A percentile compares a stretch with the other conserved stretches of the same genome.
These are phyloP conservation scores for Diachrysia chrysitis DNA, from an alignment of 2,888 invertebrate genomes.

Conservation along the genomic window DNA sequence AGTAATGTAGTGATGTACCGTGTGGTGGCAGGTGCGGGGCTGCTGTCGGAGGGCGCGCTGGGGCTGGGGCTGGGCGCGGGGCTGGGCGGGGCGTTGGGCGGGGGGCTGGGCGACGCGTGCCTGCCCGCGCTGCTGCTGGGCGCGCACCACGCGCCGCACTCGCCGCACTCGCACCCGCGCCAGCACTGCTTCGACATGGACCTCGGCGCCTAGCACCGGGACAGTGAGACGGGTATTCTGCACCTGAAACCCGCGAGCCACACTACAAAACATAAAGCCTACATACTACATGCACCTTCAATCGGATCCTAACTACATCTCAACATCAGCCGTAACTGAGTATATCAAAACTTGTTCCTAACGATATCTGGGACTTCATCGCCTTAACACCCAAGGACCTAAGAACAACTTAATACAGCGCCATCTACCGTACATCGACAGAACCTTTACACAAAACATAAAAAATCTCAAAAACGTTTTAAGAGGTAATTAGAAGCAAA, in stretches of 20 bases:
- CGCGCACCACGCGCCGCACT: conserved; percentile 82
- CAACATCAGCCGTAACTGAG: no score
- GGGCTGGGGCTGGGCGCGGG: conserved; percentile 70
- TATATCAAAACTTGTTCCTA: no score
- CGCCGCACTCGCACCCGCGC: conserved; percentile 79
- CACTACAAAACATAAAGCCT: no score
- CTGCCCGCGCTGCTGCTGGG: conserved; percentile 77
- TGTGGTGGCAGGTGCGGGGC: conserved; percentile 66
- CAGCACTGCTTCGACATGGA: conserved; percentile 86
- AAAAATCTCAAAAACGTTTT: no score
- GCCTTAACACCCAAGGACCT: no score
- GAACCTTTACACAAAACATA: not conserved
- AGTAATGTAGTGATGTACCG: not conserved
- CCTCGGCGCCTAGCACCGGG: conserved; percentile 71
- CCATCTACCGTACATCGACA: conserved; percentile 14
- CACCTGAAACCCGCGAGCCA: no score
- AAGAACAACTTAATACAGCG: conserved; percentile 17
- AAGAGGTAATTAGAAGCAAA: no score
- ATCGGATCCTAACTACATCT: no score
- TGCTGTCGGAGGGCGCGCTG: conserved; percentile 68
- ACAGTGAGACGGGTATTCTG: no score
- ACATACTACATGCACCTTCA: no score
- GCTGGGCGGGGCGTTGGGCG: conserved; percentile 64
- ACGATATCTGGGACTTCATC: no score
- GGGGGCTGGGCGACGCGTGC: conserved; percentile 69